Percentiles rank a stretch among this genome's conserved stretches.
phyloP scores from a whole-genome alignment of 2,888 invertebrate species.

The Eupithecia inturbata region DNA sequence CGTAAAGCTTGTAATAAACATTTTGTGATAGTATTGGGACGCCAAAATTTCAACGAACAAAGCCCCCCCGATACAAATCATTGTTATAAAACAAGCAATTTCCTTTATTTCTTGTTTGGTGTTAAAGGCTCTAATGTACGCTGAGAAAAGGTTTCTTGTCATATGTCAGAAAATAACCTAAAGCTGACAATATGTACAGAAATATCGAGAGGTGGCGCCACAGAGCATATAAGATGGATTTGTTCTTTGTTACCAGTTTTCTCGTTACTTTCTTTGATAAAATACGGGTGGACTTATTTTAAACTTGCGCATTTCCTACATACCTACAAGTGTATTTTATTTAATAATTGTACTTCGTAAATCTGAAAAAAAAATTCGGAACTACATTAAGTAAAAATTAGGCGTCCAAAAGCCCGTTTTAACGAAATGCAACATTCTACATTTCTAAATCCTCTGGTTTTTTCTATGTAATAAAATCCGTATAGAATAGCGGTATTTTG shows the following conservation, averaged over 20 bases:
- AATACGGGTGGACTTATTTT: background rate
- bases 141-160: constrained; percentile 34
- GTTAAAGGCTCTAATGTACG: background rate
- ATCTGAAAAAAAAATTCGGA: too few relatives aligned
- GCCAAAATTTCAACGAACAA: background rate
- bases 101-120: too few relatives aligned
- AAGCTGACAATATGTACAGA: constrained; percentile 35
- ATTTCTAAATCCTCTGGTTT: constrained; percentile 12
- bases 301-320: background rate
- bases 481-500: constrained; percentile 27
- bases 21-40: background rate
- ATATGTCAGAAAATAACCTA: constrained; percentile 29
- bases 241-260: background rate
- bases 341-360: too few relatives aligned
- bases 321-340: too few relatives aligned
- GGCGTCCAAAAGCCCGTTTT: constrained; percentile 4
- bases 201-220: constrained; percentile 26
- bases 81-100: background rate
- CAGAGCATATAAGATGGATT: background rate
- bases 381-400: background rate
- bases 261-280: background rate
- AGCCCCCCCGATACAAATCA: background rate
- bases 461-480: constrained; percentile 18
- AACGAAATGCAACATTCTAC: background rate
- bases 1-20: background rate